Conservation (phyloP, 2,113 vertebrate genomes). For the Megaceryle maxima region DNA sequence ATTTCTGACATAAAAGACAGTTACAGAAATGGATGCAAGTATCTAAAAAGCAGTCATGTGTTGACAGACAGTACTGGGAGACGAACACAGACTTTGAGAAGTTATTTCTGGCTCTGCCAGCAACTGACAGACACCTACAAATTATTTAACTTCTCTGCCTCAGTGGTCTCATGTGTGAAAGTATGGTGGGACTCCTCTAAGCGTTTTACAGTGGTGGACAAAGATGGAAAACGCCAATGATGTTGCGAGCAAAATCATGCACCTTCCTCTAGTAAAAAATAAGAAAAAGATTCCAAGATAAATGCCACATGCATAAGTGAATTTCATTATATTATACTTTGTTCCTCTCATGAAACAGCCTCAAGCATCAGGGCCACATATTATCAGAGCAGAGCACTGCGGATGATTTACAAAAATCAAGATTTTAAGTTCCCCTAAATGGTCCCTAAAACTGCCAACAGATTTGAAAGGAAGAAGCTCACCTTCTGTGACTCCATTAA, state of each 20-base stretch:
- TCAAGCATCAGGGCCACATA: not conserved
- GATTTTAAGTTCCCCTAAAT: not conserved
- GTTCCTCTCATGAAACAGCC: not conserved
- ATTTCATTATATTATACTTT: not conserved
- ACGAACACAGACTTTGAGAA: not conserved
- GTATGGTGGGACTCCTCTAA: not conserved
- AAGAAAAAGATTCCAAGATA: not conserved
- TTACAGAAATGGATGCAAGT: not conserved
- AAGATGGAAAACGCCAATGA: not conserved
- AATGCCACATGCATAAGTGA: not conserved
- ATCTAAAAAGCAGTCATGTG: fast-evolving
- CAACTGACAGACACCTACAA: not conserved
- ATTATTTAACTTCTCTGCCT: not conserved
- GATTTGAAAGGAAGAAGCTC: constrained; percentile 31
- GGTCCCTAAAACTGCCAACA: not conserved
- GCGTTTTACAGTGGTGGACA: not conserved
- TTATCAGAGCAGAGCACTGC: not conserved
- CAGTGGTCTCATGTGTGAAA: not conserved
- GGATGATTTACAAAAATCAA: not conserved
- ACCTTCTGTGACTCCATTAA: constrained; percentile 94
- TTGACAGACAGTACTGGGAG: not conserved
- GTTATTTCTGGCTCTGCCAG: not conserved
- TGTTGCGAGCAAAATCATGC: not conserved
- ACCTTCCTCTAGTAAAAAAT: not conserved
- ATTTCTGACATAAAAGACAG: not conserved